Evolutionary conservation across 2,888 invertebrate species (phyloP).

Genomic region (Cheilosia pagana): DNA sequence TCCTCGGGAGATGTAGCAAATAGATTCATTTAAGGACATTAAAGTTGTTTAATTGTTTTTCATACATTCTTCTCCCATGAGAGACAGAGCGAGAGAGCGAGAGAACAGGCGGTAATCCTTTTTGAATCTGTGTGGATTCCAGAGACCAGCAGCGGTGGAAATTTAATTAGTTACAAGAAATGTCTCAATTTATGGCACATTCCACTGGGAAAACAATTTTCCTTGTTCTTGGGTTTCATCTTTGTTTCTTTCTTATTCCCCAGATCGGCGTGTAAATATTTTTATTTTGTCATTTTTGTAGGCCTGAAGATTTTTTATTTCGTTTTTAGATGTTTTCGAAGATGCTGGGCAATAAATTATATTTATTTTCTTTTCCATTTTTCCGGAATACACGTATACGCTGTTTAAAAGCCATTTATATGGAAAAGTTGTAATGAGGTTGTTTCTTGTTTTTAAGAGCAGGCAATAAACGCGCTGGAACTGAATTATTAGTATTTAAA

Average conservation of each 20-base stretch:
- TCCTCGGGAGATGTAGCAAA: background rate
- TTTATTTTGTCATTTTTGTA: constrained; percentile 61
- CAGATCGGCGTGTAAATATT: constrained; percentile 44
- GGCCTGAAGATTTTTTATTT: constrained; percentile 18
- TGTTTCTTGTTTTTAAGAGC: constrained; percentile 15
- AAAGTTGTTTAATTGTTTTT: constrained; percentile 60
- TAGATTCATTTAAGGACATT: constrained; percentile 62
- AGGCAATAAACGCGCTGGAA: constrained; percentile 31
- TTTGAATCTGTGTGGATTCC: background rate
- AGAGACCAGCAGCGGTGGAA: constrained; percentile 1
- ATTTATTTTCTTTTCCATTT: constrained; percentile 55
- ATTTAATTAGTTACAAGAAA: constrained; percentile 49
- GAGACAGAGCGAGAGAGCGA: background rate
- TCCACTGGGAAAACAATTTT: background rate
- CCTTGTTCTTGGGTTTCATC: constrained; percentile 27
- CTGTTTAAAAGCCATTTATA: constrained; percentile 45
- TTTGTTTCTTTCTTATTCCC: constrained; percentile 7
- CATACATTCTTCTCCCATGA: constrained; percentile 5
- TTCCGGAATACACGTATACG: constrained; percentile 24
- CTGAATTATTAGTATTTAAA: constrained; percentile 40
- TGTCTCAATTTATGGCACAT: constrained; percentile 38
- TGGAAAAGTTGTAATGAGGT: constrained; percentile 46
- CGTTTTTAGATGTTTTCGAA: background rate
- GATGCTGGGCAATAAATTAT: constrained; percentile 38
- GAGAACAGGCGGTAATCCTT: constrained; percentile 9